These are phyloP conservation scores for Anarsia innoxiella DNA, from an alignment of 2,888 invertebrate genomes.

Conservation along the genomic window DNA sequence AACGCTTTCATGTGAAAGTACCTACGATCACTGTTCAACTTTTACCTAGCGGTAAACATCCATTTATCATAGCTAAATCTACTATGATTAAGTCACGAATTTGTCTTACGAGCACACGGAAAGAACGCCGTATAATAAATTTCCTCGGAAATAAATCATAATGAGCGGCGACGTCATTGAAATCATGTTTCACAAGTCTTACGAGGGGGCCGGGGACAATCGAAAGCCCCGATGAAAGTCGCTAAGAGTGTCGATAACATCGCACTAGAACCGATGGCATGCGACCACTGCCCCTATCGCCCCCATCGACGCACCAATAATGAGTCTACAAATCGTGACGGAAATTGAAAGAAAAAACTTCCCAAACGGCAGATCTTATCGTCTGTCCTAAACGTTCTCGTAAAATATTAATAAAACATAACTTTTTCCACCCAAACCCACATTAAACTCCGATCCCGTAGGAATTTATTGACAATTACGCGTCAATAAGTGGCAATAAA, in stretches of 20 bases:
- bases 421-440: conserved; percentile 75
- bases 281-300: conserved; percentile 72
- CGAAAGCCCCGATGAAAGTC: conserved; percentile 68
- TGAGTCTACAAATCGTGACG: conserved; percentile 74
- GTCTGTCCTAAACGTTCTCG: conserved; percentile 69
- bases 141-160: conserved; percentile 57
- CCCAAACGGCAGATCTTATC: conserved; percentile 72
- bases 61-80: conserved; percentile 31
- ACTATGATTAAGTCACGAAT: conserved; percentile 34
- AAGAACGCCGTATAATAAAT: conserved; percentile 33
- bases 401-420: conserved; percentile 76
- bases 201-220: conserved; percentile 48
- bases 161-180: conserved; percentile 50
- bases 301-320: conserved; percentile 69
- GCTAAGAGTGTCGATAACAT: conserved; percentile 64
- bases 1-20: conserved; percentile 20
- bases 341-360: conserved; percentile 75
- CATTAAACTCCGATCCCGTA: conserved; percentile 73
- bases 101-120: conserved; percentile 34
- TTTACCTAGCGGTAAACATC: conserved; percentile 18
- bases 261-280: conserved; percentile 52
- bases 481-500: conserved; percentile 74
- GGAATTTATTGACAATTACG: conserved; percentile 75
- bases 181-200: conserved; percentile 55
- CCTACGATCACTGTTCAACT: conserved; percentile 13